Conservation (phyloP, 1,140 invertebrate genomes). For the Bradynema listronoti region DNA sequence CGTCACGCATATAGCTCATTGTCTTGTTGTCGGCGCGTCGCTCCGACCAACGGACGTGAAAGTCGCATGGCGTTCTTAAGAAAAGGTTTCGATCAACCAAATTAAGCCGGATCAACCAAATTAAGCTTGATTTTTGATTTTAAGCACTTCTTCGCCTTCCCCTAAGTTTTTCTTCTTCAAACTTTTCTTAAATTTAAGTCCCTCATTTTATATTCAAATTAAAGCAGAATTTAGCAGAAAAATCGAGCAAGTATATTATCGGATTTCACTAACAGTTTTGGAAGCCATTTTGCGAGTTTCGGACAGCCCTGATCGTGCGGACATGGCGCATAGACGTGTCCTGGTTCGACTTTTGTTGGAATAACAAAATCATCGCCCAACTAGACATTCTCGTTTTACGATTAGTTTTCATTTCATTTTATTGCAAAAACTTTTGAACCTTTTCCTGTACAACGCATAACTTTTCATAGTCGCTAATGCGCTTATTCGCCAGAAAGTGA, state of each 20-base stretch:
- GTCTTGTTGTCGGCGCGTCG: conserved; percentile 33
- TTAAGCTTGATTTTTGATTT: no score
- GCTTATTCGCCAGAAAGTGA: conserved; percentile 29
- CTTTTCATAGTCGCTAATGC: conserved; percentile 37
- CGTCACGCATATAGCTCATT: conserved; percentile 23
- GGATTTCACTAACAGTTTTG: conserved; percentile 12
- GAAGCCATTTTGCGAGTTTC: no score
- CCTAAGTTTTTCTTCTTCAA: no score
- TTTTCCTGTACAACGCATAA: conserved; percentile 34
- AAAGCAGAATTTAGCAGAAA: no score
- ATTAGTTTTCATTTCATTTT: background rate
- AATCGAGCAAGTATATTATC: conserved; percentile 17
- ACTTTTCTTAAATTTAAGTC: no score
- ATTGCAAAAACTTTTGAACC: conserved; percentile 10
- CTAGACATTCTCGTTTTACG: background rate
- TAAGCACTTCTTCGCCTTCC: no score
- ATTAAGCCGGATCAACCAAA: no score
- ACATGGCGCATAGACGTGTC: conserved; percentile 40
- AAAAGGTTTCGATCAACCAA: conserved; percentile 3
- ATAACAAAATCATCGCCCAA: conserved; percentile 19
- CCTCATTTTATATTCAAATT: conserved; percentile 13
- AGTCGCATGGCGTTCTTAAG: conserved; percentile 21
- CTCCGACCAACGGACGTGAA: conserved; percentile 28
- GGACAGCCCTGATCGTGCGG: conserved; percentile 41
- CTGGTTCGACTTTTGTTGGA: conserved; percentile 36